Percentiles rank a stretch among this genome's conserved stretches.
Evolutionary conservation across 2,113 vertebrate species (phyloP).

Genomic region (Hystrix cristata): DNA sequence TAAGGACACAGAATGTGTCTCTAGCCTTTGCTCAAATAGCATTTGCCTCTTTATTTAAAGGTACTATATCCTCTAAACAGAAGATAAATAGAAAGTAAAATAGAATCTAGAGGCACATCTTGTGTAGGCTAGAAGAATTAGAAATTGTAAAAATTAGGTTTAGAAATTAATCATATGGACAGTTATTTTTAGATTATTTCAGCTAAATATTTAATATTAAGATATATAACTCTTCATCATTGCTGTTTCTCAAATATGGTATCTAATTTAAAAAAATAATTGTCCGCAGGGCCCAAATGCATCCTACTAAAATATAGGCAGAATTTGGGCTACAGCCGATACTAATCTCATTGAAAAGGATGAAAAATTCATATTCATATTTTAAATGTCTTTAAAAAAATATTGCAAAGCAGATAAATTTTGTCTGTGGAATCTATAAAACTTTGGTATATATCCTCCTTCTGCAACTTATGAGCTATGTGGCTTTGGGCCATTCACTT

Average conservation of each 20-base stretch:
- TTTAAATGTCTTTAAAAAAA: slow-evolving; percentile 5
- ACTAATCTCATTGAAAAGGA: background rate
- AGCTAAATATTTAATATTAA: slow-evolving; percentile 51
- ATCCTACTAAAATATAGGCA: slow-evolving; percentile 31
- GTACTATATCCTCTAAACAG: slow-evolving; percentile 78
- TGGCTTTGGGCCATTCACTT: background rate
- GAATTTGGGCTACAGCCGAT: background rate
- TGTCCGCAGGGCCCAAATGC: background rate
- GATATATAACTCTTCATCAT: slow-evolving; percentile 51
- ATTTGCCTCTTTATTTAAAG: slow-evolving; percentile 83
- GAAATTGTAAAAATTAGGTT: slow-evolving; percentile 63
- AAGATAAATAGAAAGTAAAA: slow-evolving; percentile 71
- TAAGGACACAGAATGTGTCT: slow-evolving; percentile 81
- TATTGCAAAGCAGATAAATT: background rate
- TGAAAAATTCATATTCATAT: background rate
- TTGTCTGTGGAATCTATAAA: slow-evolving; percentile 19
- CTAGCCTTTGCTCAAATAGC: slow-evolving; percentile 81
- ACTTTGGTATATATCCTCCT: background rate
- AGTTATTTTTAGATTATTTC: slow-evolving; percentile 63
- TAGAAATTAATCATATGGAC: slow-evolving; percentile 56
- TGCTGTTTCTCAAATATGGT: background rate
- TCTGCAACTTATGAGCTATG: background rate
- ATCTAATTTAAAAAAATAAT: slow-evolving; percentile 56
- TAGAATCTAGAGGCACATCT: slow-evolving; percentile 59
- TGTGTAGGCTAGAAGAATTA: slow-evolving; percentile 56